Conservation (phyloP, 2,113 vertebrate species). For the Phainopepla nitens region DNA sequence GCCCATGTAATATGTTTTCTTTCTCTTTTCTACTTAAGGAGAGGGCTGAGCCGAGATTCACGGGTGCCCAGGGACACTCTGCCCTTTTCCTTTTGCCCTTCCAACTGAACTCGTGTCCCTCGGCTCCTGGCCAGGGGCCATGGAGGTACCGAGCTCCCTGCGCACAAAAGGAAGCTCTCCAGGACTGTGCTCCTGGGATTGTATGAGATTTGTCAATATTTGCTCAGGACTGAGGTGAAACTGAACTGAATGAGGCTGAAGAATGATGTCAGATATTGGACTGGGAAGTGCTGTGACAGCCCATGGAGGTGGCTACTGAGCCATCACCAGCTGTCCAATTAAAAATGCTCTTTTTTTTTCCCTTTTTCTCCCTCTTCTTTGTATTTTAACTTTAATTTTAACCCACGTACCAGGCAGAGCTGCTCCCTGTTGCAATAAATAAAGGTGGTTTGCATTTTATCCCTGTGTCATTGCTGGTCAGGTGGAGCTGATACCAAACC, state of each 20-base stretch:
- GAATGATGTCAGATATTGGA: neutral
- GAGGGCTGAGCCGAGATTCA: neutral
- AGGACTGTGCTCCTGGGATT: neutral
- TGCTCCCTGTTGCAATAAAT: neutral
- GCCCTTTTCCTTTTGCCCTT: neutral
- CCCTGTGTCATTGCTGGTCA: neutral
- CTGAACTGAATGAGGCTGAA: neutral
- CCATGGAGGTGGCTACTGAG: neutral
- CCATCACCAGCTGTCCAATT: neutral
- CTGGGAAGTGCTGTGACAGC: neutral
- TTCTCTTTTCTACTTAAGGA: neutral
- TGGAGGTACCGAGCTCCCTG: neutral
- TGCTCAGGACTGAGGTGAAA: neutral
- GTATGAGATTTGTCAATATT: neutral
- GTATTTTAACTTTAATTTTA: neutral
- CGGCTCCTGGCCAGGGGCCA: neutral
- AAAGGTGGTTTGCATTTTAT: neutral
- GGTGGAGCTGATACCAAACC: neutral
- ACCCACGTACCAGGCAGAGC: fast-evolving
- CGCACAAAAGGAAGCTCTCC: neutral
- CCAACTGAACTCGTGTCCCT: neutral
- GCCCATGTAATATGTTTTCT: neutral
- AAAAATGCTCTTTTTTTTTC: neutral
- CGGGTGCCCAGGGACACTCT: too few species aligned
- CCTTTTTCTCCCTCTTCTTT: neutral